Evolutionary conservation across 2,797 vertebrate species (phyloP), one percentile per base, ranked within the genome.

Genomic region (Molossus molossus): DNA sequence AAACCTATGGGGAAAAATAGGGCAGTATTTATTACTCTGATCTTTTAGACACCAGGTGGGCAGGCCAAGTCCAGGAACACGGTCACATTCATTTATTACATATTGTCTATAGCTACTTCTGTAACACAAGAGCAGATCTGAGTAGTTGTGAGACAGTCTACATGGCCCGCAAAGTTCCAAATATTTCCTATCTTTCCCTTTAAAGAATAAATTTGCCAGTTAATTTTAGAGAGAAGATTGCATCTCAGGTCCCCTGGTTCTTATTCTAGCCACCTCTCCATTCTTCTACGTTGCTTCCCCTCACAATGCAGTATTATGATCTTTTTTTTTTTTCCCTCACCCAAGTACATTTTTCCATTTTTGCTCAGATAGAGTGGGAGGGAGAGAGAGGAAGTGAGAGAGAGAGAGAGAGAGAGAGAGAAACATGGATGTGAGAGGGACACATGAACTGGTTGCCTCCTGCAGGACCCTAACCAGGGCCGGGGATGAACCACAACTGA

Each of bases 221-320:
- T 73, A 80, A 73, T 64, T 81, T 20, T 6, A 20, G n/a, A 79
- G 23, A 23, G 12, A 95, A 40, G 33, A 48, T 1, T 4, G 4
- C n/a, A 37, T 20, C 57, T 21, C 33, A 50, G 45, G 6, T 8
- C 4, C 18, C 25, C 55, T 33, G 45, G 40, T 87, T 82, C 58
- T 55, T 37, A 76, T 11, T 65, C 57, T 21, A 70, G 7, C 14
- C 60, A 40, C 77, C 6, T 58, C 45, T 23, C 77, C 50, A 23
- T 48, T 40, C 27, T 86, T 92, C 62, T 21, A 58, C 23, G 40
- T 69, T 90, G 53, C 75, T 77, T 90, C 67, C 65, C 33, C 94
- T 75, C 55, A 57, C 23, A 21, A 27, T 88, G 79, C 89, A 88
- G 87, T 94, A 93, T 81, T 80, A 92, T 14, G 85, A 92, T 20